Base-by-base conservation (phyloP, 2,113 vertebrate species). In the Aptenodytes forsteri region DNA sequence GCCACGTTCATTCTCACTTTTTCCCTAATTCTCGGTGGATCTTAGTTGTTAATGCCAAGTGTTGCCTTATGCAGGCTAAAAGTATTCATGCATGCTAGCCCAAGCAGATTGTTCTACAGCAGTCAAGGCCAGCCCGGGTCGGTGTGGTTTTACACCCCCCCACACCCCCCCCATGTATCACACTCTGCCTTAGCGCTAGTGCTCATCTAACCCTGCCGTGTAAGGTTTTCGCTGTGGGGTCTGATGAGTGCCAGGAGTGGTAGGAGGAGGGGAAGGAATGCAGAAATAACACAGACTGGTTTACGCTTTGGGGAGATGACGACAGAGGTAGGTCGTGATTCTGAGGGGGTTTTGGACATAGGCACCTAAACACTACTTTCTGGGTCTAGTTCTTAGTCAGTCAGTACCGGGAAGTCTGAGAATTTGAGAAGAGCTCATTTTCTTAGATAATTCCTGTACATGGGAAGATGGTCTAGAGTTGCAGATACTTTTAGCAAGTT, bases 121-220 rank as follows among this genome's bases (percentile, higher is more conserved):
- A 25, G 46, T 20, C 5, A 4, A 47, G 55, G 71, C 27, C 38
- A 20, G 27, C 15, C 38, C 54, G 18, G 6, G 38, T 5, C 54
- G 34, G 27, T 38, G 61, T 34, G 55, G 40, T 30, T 83, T 47
- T n/a, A 49, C 49, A 2, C 4, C 2, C 23, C 22, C 10, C 10
- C 14, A 5, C 20, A 16, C 7, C 5, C 2, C 18, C 11, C 8
- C 19, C 23, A 5, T 1, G 7, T 77, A 5, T 29, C 42, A 56
- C 32, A 7, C 42, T 46, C 19, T 58, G 44, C 71, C 54, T n/a
- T 23, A 26, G n/a, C 2, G 0, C 23, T n/a, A 11, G 38, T 19
- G 46, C 80, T 66, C 16, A 6, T 3, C 66, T 72, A 46, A 29
- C 40, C 34, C 65, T 79, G 65, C 72, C 17, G 65, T 7, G 4